Evolutionary conservation across 2,113 vertebrate genomes (phyloP), one percentile per base, ranked within the genome.

Genomic region (Campylomormyrus numenius): DNA sequence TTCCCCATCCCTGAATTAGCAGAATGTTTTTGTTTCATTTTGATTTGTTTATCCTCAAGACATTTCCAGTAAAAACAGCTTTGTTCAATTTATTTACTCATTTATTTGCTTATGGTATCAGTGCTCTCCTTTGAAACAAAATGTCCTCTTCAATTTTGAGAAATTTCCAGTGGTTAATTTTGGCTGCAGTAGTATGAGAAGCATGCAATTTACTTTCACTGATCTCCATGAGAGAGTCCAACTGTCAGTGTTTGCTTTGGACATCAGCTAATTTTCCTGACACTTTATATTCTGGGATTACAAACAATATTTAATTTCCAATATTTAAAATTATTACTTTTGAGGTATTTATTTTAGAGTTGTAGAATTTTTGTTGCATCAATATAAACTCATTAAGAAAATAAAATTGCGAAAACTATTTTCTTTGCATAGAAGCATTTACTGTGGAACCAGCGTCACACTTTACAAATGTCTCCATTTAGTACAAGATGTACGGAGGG

Each of bases 91-190:
- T 90, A 70, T 70, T 21, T 87, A 10, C 45, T 27, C 1, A 19
- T 39, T 66, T 46, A 62, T 52, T 58, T 83, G 58, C 56, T 49
- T 89, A 66, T 66, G 85, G 85, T 86, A 42, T 48, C 80, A 86
- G 62, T 85, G 53, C 80, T 50, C 80, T 42, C 48, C 31, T 90
- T 42, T 46, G 42, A 66, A 86, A 49, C 58, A 58, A 84, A 89
- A 88, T 52, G 17, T 89, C 83, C 53, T 90, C 80, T 42, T 21
- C 77, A 39, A 83, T 21, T 45, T 21, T 85, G 80, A 85, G 52
- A 89, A 85, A 13, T 74, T 85, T n/a, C 85, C 89, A 58, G n/a
- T 66, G 17, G 80, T 85, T 46, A 66, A 85, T 85, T 85, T 52
- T 77, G 74, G 3, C 27, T 50, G 49, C 27, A 53, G 70, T 89